Evolutionary conservation across 2,113 vertebrate genomes (phyloP).

Genomic region (Oreochromis spilurus): DNA sequence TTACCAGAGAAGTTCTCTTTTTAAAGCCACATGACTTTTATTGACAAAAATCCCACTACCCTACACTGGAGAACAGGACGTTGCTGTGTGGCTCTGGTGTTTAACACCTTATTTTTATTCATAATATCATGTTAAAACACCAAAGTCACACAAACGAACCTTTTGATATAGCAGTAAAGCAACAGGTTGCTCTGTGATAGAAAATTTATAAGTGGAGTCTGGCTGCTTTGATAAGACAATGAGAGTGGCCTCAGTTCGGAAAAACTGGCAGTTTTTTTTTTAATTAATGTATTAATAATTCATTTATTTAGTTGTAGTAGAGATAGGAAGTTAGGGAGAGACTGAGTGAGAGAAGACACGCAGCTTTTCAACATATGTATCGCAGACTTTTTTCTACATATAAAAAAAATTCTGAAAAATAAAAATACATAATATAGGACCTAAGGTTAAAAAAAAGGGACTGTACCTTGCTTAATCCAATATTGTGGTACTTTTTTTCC

Average conservation of each 20-base stretch:
- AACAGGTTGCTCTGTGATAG: neutral
- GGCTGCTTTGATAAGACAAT: neutral
- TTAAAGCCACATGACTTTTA: too few species aligned
- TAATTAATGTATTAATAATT: neutral
- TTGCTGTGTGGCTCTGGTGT: neutral
- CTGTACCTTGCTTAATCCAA: constrained; percentile 94
- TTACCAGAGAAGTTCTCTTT: too few species aligned
- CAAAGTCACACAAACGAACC: neutral
- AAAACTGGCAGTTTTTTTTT: neutral
- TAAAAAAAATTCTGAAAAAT: neutral
- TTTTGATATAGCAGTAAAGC: neutral
- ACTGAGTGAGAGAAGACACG: neutral
- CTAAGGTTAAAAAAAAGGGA: neutral
- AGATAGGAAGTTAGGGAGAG: neutral
- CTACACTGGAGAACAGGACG: too few species aligned
- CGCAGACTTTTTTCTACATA: neutral
- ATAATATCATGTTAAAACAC: neutral
- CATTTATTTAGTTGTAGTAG: neutral
- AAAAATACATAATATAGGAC: neutral
- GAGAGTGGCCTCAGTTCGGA: neutral
- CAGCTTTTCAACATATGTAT: neutral
- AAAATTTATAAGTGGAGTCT: neutral
- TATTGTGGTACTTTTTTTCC: constrained; percentile 99
- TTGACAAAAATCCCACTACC: too few species aligned
- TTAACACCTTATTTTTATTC: neutral